Base-by-base conservation (phyloP, 2,888 invertebrate species). In the Rotaria socialis region DNA sequence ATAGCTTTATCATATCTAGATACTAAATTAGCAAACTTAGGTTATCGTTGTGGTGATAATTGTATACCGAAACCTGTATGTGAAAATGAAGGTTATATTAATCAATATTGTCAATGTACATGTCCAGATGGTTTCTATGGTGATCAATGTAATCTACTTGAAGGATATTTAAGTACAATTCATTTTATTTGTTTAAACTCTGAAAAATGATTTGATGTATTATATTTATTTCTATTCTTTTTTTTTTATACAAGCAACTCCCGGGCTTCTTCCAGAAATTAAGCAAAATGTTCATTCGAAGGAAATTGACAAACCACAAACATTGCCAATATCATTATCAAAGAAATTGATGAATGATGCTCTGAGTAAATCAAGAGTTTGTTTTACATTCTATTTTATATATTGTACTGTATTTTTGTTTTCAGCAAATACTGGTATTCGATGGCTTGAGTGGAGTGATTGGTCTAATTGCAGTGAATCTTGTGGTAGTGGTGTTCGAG, bases 101-200 rank as follows among this genome's bases (percentile, higher is more conserved):
- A 85, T 56, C 67, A 84, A 52, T 43, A 47, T 84, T 87, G 87
- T 74, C 58, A 84, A 22, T 87, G 87, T 60, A 27, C 80, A 19
- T 87, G 87, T 56, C 85, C 87, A 19, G 84, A 85, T 24, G 87
- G 87, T 22, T 60, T 85, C 47, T 56, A 16, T n/a, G 87, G 87
- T 58, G 22, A 35, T 43, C 43, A 84, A 22, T 87, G 87, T 84
- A 60, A 87, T 60, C 47, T 43, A 80, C 58, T 85, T 27, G n/a
- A 41, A 35, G 67, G 67, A 35, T 67, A 67, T 41, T 35, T 35
- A 35, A 2, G 67, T 67, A 67, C 19, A 35, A 16, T 67, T 67
- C 27, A 11, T 35, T 35, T 14, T 60, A 10, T 14, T 52, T 84
- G 16, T n/a, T 84, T 52, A 56, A 14, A 43, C 22, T 7, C 24